Percentiles rank a stretch among this genome's conserved stretches.
Conservation (phyloP, 1,140 invertebrate species). For the Ooceraea biroi region DNA sequence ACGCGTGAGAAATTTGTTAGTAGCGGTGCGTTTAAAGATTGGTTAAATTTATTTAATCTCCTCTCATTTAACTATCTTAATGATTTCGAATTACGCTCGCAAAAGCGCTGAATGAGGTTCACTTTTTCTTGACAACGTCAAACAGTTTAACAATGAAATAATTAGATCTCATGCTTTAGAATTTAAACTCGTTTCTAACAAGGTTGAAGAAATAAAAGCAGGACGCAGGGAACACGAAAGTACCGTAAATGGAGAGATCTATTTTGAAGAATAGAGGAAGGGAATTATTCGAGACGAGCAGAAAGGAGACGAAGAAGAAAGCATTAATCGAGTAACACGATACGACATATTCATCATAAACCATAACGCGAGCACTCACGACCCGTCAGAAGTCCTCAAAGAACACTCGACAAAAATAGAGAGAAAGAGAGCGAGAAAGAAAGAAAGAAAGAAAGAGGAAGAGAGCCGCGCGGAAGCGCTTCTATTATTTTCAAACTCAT, state of each 20-base stretch:
- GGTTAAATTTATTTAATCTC: neutral
- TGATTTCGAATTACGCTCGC: neutral
- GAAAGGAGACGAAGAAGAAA: slow-evolving; percentile 56
- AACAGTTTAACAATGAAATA: slow-evolving; percentile 17
- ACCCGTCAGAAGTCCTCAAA: slow-evolving; percentile 81
- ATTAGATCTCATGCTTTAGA: slow-evolving; percentile 32
- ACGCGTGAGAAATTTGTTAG: neutral
- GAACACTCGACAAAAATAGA: slow-evolving; percentile 76
- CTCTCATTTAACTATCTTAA: neutral
- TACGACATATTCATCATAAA: slow-evolving; percentile 86
- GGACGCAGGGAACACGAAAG: neutral
- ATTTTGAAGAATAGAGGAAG: slow-evolving; percentile 59
- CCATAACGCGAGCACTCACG: slow-evolving; percentile 70
- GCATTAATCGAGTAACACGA: slow-evolving; percentile 79
- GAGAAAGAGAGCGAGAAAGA: neutral
- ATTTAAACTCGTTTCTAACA: slow-evolving; percentile 37
- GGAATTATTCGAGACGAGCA: slow-evolving; percentile 50
- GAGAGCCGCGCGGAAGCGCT: slow-evolving; percentile 10
- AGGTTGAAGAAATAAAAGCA: neutral
- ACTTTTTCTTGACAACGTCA: neutral
- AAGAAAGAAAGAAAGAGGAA: neutral
- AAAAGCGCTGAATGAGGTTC: neutral
- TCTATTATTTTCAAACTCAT: slow-evolving; percentile 61
- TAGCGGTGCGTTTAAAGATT: neutral
- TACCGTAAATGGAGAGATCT: slow-evolving; percentile 60